Evolutionary conservation across 2,113 vertebrate genomes (phyloP).

Genomic region (Hoplias malabaricus): DNA sequence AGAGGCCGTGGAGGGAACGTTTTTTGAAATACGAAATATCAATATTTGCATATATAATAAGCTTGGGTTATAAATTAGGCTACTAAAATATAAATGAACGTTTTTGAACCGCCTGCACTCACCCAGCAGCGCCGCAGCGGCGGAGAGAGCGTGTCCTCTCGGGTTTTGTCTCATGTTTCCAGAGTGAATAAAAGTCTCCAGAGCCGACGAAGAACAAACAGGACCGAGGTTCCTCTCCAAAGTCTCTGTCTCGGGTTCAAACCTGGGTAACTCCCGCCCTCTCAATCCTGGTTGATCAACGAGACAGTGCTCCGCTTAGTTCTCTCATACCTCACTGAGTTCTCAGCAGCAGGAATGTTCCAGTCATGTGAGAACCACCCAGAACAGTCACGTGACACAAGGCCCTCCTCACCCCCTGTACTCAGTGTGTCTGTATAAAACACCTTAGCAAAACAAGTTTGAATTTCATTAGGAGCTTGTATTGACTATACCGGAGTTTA

Average conservation of each 20-base stretch:
- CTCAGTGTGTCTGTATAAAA: too few species aligned
- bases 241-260: too few species aligned
- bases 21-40: too few species aligned
- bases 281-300: neutral
- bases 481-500: too few species aligned
- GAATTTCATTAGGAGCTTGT: too few species aligned
- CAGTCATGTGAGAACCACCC: slow-evolving; percentile 67
- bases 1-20: too few species aligned
- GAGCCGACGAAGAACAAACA: neutral
- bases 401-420: neutral
- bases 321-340: neutral
- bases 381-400: slow-evolving; percentile 66
- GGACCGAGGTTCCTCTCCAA: neutral
- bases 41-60: too few species aligned
- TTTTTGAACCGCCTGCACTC: neutral
- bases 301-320: neutral
- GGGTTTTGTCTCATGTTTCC: neutral
- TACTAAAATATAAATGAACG: too few species aligned
- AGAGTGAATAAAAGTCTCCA: neutral
- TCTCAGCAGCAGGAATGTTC: slow-evolving; percentile 45
- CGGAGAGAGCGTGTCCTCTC: neutral
- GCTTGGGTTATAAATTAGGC: too few species aligned
- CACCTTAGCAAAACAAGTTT: too few species aligned
- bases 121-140: neutral
- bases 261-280: too few species aligned